phyloP scores from a whole-genome alignment of 2,113 vertebrate species.

The Carollia perspicillata region DNA sequence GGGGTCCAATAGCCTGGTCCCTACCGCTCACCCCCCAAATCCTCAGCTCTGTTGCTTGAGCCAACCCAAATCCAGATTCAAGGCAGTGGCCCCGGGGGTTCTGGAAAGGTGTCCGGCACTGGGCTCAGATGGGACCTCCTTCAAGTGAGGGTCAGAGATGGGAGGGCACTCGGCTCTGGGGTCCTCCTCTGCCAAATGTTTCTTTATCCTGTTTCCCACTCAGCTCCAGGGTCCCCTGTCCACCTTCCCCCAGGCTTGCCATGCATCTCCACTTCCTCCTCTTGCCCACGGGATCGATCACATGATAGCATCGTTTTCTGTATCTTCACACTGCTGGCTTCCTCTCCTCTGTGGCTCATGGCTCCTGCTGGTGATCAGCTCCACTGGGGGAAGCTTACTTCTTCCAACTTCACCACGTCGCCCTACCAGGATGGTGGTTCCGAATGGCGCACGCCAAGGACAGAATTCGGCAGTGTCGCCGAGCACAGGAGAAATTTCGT shows the following conservation, averaged over 20 bases:
- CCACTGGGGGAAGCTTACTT: neutral
- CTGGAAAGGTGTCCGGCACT: neutral
- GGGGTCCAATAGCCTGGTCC: neutral
- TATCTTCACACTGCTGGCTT: neutral
- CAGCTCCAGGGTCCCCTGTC: neutral
- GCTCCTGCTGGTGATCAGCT: neutral
- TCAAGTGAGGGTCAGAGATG: neutral
- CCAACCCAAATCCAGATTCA: neutral
- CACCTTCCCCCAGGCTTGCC: no score
- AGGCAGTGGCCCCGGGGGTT: neutral
- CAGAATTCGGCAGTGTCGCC: neutral
- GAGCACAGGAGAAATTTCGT: neutral
- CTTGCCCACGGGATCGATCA: accelerated
- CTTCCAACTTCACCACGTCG: neutral
- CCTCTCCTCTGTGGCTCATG: neutral
- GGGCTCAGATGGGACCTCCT: neutral
- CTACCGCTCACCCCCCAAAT: neutral
- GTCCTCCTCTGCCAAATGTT: neutral
- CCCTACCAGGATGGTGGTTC: neutral
- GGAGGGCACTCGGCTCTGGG: accelerated
- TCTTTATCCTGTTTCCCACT: neutral
- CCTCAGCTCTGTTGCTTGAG: neutral
- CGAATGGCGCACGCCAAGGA: neutral
- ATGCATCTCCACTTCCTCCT: neutral
- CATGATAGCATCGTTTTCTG: neutral